Conservation (phyloP, 2,113 vertebrate genomes). For the Oostethus manadensis region DNA sequence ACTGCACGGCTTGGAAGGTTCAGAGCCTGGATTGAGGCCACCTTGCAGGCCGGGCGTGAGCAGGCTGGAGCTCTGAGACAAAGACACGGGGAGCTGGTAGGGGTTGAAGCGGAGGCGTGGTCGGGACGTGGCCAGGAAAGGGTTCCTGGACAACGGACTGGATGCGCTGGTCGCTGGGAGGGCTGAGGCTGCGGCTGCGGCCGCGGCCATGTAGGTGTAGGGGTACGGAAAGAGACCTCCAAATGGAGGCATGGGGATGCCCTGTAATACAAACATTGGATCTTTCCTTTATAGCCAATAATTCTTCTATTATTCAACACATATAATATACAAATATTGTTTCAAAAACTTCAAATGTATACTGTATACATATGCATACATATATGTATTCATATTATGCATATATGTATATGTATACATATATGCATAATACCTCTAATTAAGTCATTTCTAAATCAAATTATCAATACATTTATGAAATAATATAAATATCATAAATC, state of each 20-base stretch:
- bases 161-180: conserved; percentile 82
- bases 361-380: too few relatives aligned
- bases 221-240: conserved; percentile 96
- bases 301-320: background rate
- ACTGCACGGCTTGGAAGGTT: conserved; percentile 83
- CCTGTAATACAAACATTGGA: conserved; percentile 67
- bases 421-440: too few relatives aligned
- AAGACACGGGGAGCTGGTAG: conserved; percentile 90
- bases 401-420: too few relatives aligned
- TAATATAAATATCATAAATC: too few relatives aligned
- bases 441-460: too few relatives aligned
- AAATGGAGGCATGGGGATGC: conserved; percentile 97
- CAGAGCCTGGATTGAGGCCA: conserved; percentile 73
- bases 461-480: too few relatives aligned
- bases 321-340: too few relatives aligned
- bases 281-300: background rate
- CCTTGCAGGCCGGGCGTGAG: conserved; percentile 77
- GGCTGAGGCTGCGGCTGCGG: conserved; percentile 85
- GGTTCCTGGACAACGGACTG: conserved; percentile 84
- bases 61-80: conserved; percentile 85
- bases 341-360: too few relatives aligned
- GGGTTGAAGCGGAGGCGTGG: conserved; percentile 94
- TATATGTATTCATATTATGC: too few relatives aligned
- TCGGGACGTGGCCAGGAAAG: conserved; percentile 84
- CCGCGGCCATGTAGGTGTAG: conserved; percentile 97